Conservation (phyloP, 2,888 invertebrate genomes). For the Platynereis dumerilii region DNA sequence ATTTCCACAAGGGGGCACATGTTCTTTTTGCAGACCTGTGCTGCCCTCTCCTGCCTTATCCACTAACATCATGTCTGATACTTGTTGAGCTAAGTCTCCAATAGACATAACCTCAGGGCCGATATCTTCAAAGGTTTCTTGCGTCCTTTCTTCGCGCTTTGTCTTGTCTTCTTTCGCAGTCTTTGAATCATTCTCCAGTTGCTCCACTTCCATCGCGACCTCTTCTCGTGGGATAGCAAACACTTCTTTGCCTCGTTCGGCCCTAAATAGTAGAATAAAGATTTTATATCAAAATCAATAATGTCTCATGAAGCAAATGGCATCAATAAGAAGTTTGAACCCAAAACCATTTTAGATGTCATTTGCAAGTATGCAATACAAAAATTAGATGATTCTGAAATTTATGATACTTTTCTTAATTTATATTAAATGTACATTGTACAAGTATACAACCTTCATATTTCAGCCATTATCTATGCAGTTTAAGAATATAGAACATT, state of each 20-base stretch:
- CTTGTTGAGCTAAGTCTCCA: background rate
- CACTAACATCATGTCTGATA: conserved; percentile 2
- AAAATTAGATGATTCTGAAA: too few relatives aligned
- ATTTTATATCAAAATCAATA: too few relatives aligned
- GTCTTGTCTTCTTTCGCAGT: too few relatives aligned
- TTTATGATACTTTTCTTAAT: too few relatives aligned
- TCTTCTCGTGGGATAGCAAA: background rate
- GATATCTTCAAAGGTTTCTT: background rate
- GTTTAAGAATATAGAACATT: too few relatives aligned
- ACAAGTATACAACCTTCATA: too few relatives aligned
- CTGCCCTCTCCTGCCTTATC: background rate
- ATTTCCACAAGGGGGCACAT: background rate
- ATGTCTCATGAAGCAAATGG: too few relatives aligned
- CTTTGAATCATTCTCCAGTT: background rate
- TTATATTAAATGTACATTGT: too few relatives aligned
- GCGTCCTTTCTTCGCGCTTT: too few relatives aligned
- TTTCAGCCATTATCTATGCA: too few relatives aligned
- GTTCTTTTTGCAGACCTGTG: background rate
- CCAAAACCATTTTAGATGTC: background rate
- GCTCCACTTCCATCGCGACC: background rate
- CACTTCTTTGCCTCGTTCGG: background rate
- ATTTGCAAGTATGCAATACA: too few relatives aligned
- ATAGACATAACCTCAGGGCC: background rate
- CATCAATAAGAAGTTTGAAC: background rate
- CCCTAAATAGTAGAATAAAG: too few relatives aligned